Conservation (phyloP, 1,140 invertebrate genomes). For the Camponotus pennsylvanicus region DNA sequence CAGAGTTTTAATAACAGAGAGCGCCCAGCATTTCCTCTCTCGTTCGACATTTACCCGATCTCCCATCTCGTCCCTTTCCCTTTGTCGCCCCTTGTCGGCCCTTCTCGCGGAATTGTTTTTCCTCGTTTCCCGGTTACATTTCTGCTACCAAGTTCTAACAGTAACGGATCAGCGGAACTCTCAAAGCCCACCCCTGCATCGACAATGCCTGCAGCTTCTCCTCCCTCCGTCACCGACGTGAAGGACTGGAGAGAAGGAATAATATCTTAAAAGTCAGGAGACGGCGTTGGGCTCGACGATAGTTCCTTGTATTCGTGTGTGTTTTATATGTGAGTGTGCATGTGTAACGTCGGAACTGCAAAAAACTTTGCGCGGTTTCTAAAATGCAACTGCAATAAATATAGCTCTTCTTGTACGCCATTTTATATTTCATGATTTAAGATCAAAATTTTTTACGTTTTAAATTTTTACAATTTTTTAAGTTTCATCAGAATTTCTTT, state of each 20-base stretch:
- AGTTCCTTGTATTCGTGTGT: conserved; percentile 8
- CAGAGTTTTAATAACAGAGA: conserved; percentile 43
- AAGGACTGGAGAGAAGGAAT: background rate
- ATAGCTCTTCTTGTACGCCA: background rate
- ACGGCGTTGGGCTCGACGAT: background rate
- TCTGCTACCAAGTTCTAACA: conserved; percentile 17
- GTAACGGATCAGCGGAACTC: conserved; percentile 46
- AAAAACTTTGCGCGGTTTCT: background rate
- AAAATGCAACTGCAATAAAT: background rate
- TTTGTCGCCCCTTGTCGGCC: conserved; percentile 17
- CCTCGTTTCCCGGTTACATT: conserved; percentile 34
- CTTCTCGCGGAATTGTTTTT: conserved; percentile 49
- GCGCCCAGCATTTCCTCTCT: conserved; percentile 9
- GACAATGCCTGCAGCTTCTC: background rate
- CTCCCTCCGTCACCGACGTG: background rate
- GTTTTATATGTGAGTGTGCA: background rate
- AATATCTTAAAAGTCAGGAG: conserved; percentile 50
- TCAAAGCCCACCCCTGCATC: conserved; percentile 39
- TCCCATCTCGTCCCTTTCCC: conserved; percentile 4
- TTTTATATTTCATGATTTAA: no score
- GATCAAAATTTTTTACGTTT: background rate
- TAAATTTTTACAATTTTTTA: no score
- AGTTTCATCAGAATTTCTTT: background rate
- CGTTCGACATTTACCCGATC: conserved; percentile 56
- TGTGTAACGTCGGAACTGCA: background rate